These are phyloP conservation scores for Avahi laniger DNA, from an alignment of 2,797 vertebrate species.

Conservation along the genomic window DNA sequence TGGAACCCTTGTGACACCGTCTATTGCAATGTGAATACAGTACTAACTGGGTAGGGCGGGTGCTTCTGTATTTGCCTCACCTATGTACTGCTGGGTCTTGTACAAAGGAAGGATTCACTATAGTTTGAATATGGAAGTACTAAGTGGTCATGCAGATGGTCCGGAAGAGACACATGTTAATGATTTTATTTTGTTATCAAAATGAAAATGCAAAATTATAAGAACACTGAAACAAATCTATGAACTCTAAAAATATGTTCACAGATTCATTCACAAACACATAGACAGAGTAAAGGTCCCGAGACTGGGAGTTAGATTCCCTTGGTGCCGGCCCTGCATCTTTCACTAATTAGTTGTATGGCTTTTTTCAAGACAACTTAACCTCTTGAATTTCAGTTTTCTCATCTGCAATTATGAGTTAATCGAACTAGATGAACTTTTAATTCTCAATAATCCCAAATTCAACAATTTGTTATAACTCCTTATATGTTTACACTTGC, in stretches of 20 bases:
- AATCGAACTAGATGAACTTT: background rate
- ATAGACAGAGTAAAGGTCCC: background rate
- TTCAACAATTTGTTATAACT: background rate
- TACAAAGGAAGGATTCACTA: background rate
- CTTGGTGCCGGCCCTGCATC: background rate
- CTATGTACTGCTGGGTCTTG: background rate
- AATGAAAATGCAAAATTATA: background rate
- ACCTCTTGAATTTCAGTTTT: slow-evolving; percentile 28
- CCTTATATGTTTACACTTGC: background rate
- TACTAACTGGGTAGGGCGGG: background rate
- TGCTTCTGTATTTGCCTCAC: background rate
- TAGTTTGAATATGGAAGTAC: background rate
- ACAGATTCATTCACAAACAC: background rate
- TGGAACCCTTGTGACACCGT: background rate
- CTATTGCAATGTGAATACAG: background rate
- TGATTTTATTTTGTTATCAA: background rate
- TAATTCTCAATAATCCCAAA: background rate
- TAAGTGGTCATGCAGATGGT: background rate
- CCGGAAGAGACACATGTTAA: background rate
- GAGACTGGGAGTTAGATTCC: background rate
- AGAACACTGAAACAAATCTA: background rate
- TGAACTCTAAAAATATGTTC: background rate
- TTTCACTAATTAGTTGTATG: slow-evolving; percentile 36
- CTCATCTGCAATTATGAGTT: background rate
- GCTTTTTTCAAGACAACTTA: slow-evolving; percentile 37